These are phyloP conservation scores for Enchytraeus crypticus DNA, from an alignment of 2,888 invertebrate genomes.

Conservation along the genomic window DNA sequence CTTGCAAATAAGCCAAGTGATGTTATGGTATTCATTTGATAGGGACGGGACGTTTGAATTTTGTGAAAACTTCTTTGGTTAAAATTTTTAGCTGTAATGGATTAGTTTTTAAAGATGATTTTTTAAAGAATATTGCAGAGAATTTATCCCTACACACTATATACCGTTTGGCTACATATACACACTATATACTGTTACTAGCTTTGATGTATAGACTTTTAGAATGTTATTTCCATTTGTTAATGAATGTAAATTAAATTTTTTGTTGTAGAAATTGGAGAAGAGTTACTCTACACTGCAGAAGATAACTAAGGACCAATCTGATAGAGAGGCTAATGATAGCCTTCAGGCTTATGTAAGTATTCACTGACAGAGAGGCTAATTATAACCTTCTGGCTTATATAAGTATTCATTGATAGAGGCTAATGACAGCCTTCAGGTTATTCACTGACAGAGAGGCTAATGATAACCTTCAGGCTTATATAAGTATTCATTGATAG, in stretches of 20 bases:
- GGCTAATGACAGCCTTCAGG: too few species aligned
- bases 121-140: background rate
- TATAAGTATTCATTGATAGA: too few species aligned
- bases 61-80: background rate
- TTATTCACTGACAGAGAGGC: conserved; percentile 89
- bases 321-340: conserved; percentile 88
- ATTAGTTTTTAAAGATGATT: too few species aligned
- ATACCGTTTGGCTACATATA: background rate
- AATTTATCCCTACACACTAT: background rate
- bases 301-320: conserved; percentile 64
- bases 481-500: conserved; percentile 54
- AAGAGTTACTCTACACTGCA: conserved; percentile 12
- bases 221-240: background rate
- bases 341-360: conserved; percentile 73
- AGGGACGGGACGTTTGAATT: background rate
- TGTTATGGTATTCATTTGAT: background rate
- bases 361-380: conserved; percentile 2
- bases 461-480: conserved; percentile 80
- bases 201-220: background rate
- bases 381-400: background rate
- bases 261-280: conserved; percentile 16
- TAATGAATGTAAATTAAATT: background rate
- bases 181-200: background rate
- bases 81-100: background rate
- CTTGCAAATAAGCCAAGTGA: background rate